Evolutionary conservation across 53 echinoderm and acorn worm genomes (phyloP).

Genomic region (Holothuria scabra): DNA sequence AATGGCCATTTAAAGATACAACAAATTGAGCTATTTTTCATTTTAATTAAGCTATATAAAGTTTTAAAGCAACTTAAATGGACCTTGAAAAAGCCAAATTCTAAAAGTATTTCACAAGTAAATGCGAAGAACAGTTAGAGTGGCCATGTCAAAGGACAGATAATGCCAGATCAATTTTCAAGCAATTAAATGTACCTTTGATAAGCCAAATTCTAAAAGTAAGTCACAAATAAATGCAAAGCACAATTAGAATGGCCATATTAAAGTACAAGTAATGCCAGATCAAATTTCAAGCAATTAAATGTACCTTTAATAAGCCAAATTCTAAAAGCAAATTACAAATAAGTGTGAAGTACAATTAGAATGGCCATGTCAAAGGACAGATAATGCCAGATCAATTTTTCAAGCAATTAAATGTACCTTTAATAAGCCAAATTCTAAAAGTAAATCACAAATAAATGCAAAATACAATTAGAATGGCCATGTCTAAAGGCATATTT

Average conservation of each 20-base stretch:
- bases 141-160: constrained; percentile 1
- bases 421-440: not conserved
- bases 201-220: not conserved
- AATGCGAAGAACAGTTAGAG: constrained; percentile 21
- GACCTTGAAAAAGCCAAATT: not conserved
- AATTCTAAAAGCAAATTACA: not conserved
- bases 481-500: not conserved
- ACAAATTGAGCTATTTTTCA: too few species aligned
- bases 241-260: constrained; percentile 22
- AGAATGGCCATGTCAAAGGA: constrained; percentile 4
- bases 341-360: constrained; percentile 23
- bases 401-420: too few species aligned
- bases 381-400: not conserved
- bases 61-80: too few species aligned
- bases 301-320: too few species aligned
- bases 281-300: too few species aligned
- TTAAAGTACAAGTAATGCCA: not conserved
- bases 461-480: constrained; percentile 28
- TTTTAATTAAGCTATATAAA: too few species aligned
- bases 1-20: not conserved
- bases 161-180: too few species aligned
- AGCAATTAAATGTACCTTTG: too few species aligned
- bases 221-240: constrained; percentile 16
- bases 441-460: constrained; percentile 15
- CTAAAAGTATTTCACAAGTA: not conserved